Conservation (phyloP, 2,797 vertebrate genomes). For the Typhlichthys eigenmanni region DNA sequence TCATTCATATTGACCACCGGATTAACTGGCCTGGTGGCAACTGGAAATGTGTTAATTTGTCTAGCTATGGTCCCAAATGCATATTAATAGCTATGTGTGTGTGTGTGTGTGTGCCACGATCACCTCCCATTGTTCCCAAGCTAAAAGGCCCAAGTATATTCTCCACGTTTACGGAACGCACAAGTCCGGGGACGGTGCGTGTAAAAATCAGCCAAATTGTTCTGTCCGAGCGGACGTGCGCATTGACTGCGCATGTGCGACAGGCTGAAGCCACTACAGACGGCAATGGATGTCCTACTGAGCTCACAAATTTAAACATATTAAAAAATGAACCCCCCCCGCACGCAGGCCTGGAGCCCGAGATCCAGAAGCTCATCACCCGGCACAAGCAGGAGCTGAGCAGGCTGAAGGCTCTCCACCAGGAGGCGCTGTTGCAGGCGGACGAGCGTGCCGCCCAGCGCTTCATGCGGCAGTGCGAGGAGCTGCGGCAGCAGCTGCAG, state of each 20-base stretch:
- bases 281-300: too few relatives aligned
- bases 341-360: slow-evolving; percentile 87
- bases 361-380: slow-evolving; percentile 92
- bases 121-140: too few relatives aligned
- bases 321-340: background rate
- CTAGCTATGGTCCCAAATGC: background rate
- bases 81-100: background rate
- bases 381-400: slow-evolving; percentile 91
- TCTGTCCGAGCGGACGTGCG: too few relatives aligned
- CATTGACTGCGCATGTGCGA: background rate
- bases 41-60: background rate
- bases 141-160: too few relatives aligned
- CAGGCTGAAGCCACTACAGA: too few relatives aligned
- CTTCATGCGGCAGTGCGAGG: slow-evolving; percentile 81
- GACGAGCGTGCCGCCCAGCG: slow-evolving; percentile 84
- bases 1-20: too few relatives aligned
- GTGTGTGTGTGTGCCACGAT: background rate
- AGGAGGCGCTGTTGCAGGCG: slow-evolving; percentile 86
- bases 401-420: slow-evolving; percentile 84
- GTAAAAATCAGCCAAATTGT: too few relatives aligned
- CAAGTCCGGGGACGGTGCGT: too few relatives aligned
- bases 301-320: too few relatives aligned
- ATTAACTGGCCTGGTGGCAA: too few relatives aligned
- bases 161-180: too few relatives aligned
- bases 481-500: slow-evolving; percentile 85